A percentile compares a stretch with the other conserved stretches of the same genome.
Conservation (phyloP, 64 coral and sea anemone species). For the Catalaphyllia jardinei region DNA sequence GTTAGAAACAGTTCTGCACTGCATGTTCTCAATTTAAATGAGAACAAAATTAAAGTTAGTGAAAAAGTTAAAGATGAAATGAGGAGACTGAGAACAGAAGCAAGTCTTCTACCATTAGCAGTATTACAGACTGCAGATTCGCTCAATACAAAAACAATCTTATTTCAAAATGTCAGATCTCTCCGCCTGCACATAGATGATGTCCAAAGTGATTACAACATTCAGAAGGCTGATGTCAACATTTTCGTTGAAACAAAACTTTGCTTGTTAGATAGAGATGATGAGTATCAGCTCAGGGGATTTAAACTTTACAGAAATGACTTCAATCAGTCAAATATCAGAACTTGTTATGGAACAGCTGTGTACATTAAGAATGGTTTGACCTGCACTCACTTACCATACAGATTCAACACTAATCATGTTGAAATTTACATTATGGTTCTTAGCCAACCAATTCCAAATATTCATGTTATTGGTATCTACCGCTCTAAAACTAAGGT, state of each 20-base stretch:
- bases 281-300: not conserved
- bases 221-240: too few species aligned
- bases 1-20: not conserved
- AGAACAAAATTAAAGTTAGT: too few species aligned
- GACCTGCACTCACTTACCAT: too few species aligned
- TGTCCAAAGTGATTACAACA: not conserved
- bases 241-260: too few species aligned
- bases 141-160: not conserved
- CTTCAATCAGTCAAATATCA: not conserved
- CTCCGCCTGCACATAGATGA: not conserved
- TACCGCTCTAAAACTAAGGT: too few species aligned
- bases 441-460: too few species aligned
- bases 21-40: not conserved
- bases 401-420: too few species aligned
- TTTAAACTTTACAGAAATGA: not conserved
- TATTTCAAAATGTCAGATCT: too few species aligned
- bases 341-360: not conserved
- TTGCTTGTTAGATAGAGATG: not conserved
- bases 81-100: constrained; percentile 7
- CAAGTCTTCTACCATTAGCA: not conserved
- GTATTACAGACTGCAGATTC: not conserved
- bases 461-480: too few species aligned
- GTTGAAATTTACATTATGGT: too few species aligned
- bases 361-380: too few species aligned
- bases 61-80: constrained; percentile 7